Evolutionary conservation across 2,888 invertebrate genomes (phyloP).

Genomic region (Frankliniella intonsa): DNA sequence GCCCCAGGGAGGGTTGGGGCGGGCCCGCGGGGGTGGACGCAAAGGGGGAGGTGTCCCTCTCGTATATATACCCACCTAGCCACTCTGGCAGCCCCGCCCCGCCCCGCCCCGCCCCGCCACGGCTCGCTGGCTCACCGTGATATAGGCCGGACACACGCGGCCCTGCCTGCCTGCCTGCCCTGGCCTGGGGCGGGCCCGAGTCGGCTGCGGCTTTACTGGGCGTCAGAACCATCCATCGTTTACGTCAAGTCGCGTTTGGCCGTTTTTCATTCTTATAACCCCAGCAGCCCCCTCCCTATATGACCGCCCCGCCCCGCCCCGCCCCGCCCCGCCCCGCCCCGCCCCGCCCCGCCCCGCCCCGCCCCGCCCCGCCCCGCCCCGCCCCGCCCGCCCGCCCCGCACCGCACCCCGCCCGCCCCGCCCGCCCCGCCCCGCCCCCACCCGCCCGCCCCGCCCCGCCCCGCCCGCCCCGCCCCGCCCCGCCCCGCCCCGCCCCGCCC

Average conservation of each 20-base stretch:
- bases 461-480: too few relatives aligned
- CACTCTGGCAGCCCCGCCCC: background rate
- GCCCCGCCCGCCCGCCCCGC: too few relatives aligned
- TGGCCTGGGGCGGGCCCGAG: background rate
- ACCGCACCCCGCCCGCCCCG: too few relatives aligned
- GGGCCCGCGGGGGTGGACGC: background rate
- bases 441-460: background rate
- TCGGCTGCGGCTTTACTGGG: background rate
- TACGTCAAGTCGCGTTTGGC: conserved; percentile 18
- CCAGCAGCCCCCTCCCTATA: background rate
- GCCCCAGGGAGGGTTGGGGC: background rate
- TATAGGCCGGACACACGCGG: background rate
- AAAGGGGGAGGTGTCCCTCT: too few relatives aligned
- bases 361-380: too few relatives aligned
- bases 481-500: background rate
- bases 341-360: background rate
- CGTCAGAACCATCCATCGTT: conserved; percentile 21
- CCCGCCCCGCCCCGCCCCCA: too few relatives aligned
- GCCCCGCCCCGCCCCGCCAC: background rate
- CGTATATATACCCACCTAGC: too few relatives aligned
- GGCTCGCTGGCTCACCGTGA: too few relatives aligned
- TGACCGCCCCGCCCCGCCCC: background rate
- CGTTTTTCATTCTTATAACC: conserved; percentile 23
- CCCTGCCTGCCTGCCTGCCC: background rate
- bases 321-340: background rate